Conservation (phyloP, 1,140 invertebrate species). For the Drosophila willistoni region DNA sequence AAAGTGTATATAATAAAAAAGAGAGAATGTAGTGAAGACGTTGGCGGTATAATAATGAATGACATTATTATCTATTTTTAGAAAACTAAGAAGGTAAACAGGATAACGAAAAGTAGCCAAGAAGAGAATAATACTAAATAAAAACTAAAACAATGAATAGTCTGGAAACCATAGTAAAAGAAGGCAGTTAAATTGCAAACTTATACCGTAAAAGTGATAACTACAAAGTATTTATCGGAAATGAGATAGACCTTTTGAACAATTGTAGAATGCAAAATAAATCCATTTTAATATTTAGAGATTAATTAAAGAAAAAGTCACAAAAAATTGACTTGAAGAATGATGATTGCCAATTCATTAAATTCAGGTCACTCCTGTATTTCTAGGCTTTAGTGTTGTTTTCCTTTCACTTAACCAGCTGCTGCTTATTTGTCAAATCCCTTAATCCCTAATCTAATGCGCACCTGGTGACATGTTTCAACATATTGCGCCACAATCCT, state of each 20-base stretch:
- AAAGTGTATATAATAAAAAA: not conserved
- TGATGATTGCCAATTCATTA: not conserved
- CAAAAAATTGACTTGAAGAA: not conserved
- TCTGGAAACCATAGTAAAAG: no score
- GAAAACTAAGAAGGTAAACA: not conserved
- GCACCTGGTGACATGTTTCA: not conserved
- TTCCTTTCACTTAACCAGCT: not conserved
- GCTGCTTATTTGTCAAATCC: slow-evolving; percentile 3
- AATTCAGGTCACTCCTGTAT: not conserved
- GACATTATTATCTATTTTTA: slow-evolving; percentile 3
- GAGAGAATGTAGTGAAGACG: not conserved
- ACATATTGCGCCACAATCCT: slow-evolving; percentile 6
- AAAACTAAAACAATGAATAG: not conserved
- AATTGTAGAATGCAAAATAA: no score
- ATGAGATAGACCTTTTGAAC: not conserved
- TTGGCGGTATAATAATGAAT: not conserved
- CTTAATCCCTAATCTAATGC: slow-evolving; percentile 8
- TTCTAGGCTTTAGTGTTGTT: not conserved
- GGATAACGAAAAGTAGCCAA: not conserved
- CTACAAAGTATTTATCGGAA: no score
- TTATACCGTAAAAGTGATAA: not conserved
- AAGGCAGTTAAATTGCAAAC: no score
- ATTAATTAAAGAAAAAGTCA: not conserved
- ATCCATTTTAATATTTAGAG: not conserved
- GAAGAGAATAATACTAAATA: not conserved